Percentiles rank a stretch among this genome's conserved stretches.
phyloP scores from a whole-genome alignment of 2,113 vertebrate genomes.

The Rhineura floridana region DNA sequence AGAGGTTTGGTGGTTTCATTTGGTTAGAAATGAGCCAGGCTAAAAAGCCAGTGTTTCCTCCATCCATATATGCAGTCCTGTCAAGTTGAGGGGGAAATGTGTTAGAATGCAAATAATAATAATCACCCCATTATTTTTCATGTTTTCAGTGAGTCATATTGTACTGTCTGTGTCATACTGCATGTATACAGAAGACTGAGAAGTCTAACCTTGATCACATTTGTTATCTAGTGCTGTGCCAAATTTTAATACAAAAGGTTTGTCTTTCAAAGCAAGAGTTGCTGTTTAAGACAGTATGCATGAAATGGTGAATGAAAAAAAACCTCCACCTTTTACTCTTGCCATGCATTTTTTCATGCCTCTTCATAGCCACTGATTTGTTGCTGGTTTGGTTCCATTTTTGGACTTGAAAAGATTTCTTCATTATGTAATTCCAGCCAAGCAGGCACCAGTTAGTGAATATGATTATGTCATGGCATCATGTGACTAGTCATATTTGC shows the following conservation, averaged over 20 bases:
- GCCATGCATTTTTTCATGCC: not conserved
- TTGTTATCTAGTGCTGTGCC: not conserved
- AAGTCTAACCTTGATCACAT: not conserved
- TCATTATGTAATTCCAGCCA: not conserved
- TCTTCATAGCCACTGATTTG: not conserved
- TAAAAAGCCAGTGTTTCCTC: conserved; percentile 43
- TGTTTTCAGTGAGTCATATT: not conserved
- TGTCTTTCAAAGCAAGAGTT: not conserved
- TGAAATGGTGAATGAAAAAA: not conserved
- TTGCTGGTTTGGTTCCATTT: not conserved
- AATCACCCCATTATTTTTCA: conserved; percentile 34
- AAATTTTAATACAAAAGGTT: not conserved
- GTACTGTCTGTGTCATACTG: not conserved
- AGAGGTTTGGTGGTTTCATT: conserved; percentile 40
- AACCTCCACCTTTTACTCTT: not conserved
- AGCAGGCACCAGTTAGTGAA: not conserved
- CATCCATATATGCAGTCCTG: not conserved
- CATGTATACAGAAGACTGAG: not conserved
- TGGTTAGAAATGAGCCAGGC: conserved; percentile 36
- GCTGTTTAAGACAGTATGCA: not conserved
- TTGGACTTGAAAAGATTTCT: not conserved
- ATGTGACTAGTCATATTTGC: not conserved
- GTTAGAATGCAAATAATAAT: conserved; percentile 13
- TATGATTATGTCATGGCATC: not conserved
- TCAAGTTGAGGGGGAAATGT: conserved; percentile 46